Evolutionary conservation across 2,888 invertebrate species (phyloP).

Genomic region (Urechis unicinctus): DNA sequence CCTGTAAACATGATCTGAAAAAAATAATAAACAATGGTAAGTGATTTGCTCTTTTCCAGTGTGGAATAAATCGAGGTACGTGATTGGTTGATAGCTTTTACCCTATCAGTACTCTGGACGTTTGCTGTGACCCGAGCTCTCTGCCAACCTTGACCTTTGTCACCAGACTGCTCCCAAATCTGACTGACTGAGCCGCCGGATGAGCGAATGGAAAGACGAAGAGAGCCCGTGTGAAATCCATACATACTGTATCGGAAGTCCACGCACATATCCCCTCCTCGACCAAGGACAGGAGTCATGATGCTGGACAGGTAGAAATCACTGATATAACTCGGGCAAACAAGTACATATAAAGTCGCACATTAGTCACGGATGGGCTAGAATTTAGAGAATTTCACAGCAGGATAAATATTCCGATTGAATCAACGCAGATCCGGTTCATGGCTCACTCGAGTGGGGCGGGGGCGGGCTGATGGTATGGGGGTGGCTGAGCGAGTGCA

Average conservation of each 20-base stretch:
- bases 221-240: slow-evolving; percentile 34
- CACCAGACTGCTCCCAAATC: slow-evolving; percentile 29
- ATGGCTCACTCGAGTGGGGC: no score
- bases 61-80: background rate
- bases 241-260: slow-evolving; percentile 42
- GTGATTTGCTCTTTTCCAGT: background rate
- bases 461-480: no score
- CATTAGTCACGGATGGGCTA: no score
- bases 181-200: background rate
- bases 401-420: no score
- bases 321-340: no score
- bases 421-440: no score
- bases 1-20: slow-evolving; percentile 19
- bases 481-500: no score
- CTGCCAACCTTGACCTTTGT: slow-evolving; percentile 36
- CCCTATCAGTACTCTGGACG: slow-evolving; percentile 4
- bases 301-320: slow-evolving; percentile 6
- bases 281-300: slow-evolving; percentile 2
- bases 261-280: slow-evolving; percentile 24
- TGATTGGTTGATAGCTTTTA: background rate
- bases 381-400: no score
- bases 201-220: slow-evolving; percentile 24
- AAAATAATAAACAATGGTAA: background rate
- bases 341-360: no score
- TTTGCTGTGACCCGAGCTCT: slow-evolving; percentile 18